Conservation (phyloP, 30 jellyfish, hydroid and myxozoan species). For the Pelagia noctiluca region DNA sequence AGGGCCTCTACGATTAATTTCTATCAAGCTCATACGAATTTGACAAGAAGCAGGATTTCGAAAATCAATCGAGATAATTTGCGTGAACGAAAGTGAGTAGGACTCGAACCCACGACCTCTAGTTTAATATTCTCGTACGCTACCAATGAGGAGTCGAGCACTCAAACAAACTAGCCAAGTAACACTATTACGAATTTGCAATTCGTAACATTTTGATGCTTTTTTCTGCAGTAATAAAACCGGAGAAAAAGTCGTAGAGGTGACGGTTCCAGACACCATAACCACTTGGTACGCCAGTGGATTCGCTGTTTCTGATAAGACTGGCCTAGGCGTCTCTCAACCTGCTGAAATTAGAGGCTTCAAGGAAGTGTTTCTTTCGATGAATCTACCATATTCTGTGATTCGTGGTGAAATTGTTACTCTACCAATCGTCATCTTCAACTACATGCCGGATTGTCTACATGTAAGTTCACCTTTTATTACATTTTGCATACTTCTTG, state of each 20-base stretch:
- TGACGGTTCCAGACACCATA: constrained; percentile 89
- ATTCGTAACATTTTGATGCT: too few relatives aligned
- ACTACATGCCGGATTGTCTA: constrained; percentile 77
- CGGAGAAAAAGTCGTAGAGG: constrained; percentile 77
- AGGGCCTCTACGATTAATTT: neutral
- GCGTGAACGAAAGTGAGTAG: too few relatives aligned
- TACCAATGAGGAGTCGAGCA: too few relatives aligned
- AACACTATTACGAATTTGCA: too few relatives aligned
- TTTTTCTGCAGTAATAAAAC: constrained; percentile 57
- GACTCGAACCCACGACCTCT: too few relatives aligned
- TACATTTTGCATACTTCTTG: neutral
- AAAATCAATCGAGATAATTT: too few relatives aligned
- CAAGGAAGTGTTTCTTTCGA: constrained; percentile 88
- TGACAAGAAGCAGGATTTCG: too few relatives aligned
- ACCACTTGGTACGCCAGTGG: constrained; percentile 98
- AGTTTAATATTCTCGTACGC: too few relatives aligned
- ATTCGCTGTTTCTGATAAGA: constrained; percentile 75
- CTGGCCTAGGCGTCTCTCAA: constrained; percentile 91
- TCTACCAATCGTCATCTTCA: constrained; percentile 89
- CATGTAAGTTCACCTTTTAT: constrained; percentile 69
- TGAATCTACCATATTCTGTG: constrained; percentile 91
- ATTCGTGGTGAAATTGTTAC: constrained; percentile 88
- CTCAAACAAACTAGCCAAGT: too few relatives aligned
- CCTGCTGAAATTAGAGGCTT: constrained; percentile 83
- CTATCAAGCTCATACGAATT: too few relatives aligned